These are phyloP conservation scores for Morpho deidamia DNA, from an alignment of 2,888 invertebrate species.

Conservation along the genomic window DNA sequence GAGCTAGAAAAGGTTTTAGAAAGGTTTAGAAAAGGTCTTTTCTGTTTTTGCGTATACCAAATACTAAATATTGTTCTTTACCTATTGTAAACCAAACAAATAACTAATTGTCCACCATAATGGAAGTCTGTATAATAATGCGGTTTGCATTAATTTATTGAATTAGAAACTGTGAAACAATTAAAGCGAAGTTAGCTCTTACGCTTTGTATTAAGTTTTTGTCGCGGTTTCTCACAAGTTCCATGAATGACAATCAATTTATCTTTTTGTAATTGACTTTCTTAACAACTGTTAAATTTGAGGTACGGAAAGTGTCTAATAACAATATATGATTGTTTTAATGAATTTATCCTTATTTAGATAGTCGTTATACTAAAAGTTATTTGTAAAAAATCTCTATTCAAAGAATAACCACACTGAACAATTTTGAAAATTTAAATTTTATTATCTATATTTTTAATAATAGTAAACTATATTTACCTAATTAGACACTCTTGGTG, in stretches of 20 bases:
- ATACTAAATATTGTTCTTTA: too few relatives aligned
- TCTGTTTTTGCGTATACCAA: too few relatives aligned
- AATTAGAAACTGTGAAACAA: conserved; percentile 31
- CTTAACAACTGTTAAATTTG: conserved; percentile 39
- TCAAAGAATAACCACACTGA: too few relatives aligned
- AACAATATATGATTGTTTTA: neutral
- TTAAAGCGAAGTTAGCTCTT: conserved; percentile 28
- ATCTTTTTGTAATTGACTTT: conserved; percentile 50
- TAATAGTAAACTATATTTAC: too few relatives aligned
- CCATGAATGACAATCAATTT: conserved; percentile 38
- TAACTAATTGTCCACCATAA: conserved; percentile 10
- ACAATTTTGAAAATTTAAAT: too few relatives aligned
- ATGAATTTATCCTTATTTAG: too few relatives aligned
- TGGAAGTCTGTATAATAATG: conserved; percentile 8
- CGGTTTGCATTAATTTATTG: conserved; percentile 11
- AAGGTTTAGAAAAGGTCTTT: neutral
- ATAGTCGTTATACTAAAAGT: too few relatives aligned
- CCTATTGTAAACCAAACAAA: neutral
- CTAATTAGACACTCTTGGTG: too few relatives aligned
- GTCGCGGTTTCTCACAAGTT: conserved; percentile 43
- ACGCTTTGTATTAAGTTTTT: conserved; percentile 34
- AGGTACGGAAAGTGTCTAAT: conserved; percentile 26
- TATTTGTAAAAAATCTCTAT: too few relatives aligned
- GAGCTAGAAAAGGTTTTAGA: neutral
- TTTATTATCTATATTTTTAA: too few relatives aligned